These are phyloP conservation scores for Dufourea novaeangliae DNA, from an alignment of 1,140 invertebrate species.

Conservation along the genomic window DNA sequence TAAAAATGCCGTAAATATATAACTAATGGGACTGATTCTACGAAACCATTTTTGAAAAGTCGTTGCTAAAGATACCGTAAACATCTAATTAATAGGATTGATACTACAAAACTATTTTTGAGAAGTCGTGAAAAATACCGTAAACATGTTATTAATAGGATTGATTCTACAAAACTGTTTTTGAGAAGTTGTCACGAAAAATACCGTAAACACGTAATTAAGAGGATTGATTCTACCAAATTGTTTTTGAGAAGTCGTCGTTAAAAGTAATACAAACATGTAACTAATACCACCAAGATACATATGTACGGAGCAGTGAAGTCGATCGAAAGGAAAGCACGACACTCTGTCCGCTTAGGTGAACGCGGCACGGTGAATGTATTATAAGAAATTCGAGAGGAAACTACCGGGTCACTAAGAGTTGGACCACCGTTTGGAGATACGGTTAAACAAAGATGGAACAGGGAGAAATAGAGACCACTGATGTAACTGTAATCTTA, in stretches of 20 bases:
- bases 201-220: background rate
- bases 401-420: slow-evolving; percentile 41
- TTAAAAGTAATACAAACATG: background rate
- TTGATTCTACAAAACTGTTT: too few species aligned
- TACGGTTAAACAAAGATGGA: background rate
- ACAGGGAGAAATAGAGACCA: background rate
- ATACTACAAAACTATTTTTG: too few species aligned
- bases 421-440: slow-evolving; percentile 15
- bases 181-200: too few species aligned
- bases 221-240: too few species aligned
- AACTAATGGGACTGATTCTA: too few species aligned
- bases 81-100: too few species aligned
- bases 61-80: too few species aligned
- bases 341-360: slow-evolving; percentile 35
- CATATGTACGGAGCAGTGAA: background rate
- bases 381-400: slow-evolving; percentile 45
- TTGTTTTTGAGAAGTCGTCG: background rate
- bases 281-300: background rate
- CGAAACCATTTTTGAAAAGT: background rate
- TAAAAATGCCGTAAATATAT: too few species aligned
- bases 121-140: too few species aligned
- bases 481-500: background rate
- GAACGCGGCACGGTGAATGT: slow-evolving; percentile 50
- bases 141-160: too few species aligned
- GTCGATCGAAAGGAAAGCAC: slow-evolving; percentile 45